Base-by-base conservation (phyloP, 2,113 vertebrate genomes). In the Galemys pyrenaicus region DNA sequence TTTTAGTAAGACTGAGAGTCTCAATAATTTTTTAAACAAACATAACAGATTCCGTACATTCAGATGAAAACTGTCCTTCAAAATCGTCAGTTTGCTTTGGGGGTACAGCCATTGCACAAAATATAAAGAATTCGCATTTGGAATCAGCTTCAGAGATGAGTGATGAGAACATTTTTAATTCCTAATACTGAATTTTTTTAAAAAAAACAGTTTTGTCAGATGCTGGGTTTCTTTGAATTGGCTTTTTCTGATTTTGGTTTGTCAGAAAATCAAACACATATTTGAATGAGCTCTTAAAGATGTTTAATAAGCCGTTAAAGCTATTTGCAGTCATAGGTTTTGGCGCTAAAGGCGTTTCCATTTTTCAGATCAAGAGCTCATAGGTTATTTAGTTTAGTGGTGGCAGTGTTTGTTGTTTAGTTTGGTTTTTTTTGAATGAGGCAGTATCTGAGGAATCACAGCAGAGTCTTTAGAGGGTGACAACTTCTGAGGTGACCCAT, bases 11-110 rank as follows among this genome's bases (percentile, higher is more conserved):
- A 35, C 70, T 79, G 32, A 89, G 79, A 84, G 73, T 49, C 46
- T 87, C 17, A 37, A 10, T 32, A 49, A 74, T 80, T 49, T 86
- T 24, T 20, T n/a, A 73, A 87, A 85, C 41, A 83, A 75, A 51
- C 64, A 22, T 62, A 46, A 28, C 64, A 68, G 62, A 85, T 87
- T 71, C 54, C 74, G 41, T 94, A 89, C 65, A 68, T 92, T 65
- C 65, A 91, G n/a, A 87, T 81, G 92, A 92, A 22, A 22, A 15
- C 58, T 93, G 93, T 62, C 96, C 93, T 96, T 95, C 79, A 89
- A n/a, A 92, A 73, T 44, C 78, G 93, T 93, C 89, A 87, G 89
- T 94, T 87, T 83, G 49, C 83, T 92, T 30, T 91, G 49, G 24
- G 58, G 30, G 30, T 41, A 58, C 15, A 87, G 64, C 62, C 83